Evolutionary conservation across 2,888 invertebrate genomes (phyloP).

Genomic region (Drosophila pseudotakahashii): DNA sequence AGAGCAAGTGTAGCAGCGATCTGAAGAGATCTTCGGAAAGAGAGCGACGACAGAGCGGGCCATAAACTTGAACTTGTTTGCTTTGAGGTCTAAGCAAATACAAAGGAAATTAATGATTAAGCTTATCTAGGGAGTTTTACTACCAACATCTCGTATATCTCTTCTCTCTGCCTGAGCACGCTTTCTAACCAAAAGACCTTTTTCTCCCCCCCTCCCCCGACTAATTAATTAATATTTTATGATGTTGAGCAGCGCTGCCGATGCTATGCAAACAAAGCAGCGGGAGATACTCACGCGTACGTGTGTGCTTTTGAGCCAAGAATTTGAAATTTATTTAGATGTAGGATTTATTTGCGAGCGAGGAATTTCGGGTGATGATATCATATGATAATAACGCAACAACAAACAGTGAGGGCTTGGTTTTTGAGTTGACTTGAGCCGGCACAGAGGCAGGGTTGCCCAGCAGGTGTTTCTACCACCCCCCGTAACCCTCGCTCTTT

Average conservation of each 20-base stretch:
- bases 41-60: slow-evolving; percentile 17
- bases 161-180: slow-evolving; percentile 50
- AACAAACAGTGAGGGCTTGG: slow-evolving; percentile 45
- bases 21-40: background rate
- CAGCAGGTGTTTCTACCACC: slow-evolving; percentile 77
- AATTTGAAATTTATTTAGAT: slow-evolving; percentile 76
- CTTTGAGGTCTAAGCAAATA: slow-evolving; percentile 62
- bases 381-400: slow-evolving; percentile 82
- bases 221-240: slow-evolving; percentile 78
- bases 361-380: slow-evolving; percentile 83
- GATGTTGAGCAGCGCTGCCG: slow-evolving; percentile 59
- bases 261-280: slow-evolving; percentile 76
- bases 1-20: slow-evolving; percentile 30
- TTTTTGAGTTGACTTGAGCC: background rate
- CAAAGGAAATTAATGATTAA: slow-evolving; percentile 70
- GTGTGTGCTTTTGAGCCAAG: slow-evolving; percentile 52
- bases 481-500: slow-evolving; percentile 15
- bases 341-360: slow-evolving; percentile 81
- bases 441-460: slow-evolving; percentile 50
- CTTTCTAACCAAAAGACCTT: slow-evolving; percentile 57
- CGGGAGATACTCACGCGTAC: slow-evolving; percentile 47
- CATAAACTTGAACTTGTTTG: slow-evolving; percentile 77
- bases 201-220: slow-evolving; percentile 36
- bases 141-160: slow-evolving; percentile 54
- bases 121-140: slow-evolving; percentile 69